These are phyloP conservation scores for Illadopsis cleaveri DNA, from an alignment of 2,113 vertebrate species.

Conservation along the genomic window DNA sequence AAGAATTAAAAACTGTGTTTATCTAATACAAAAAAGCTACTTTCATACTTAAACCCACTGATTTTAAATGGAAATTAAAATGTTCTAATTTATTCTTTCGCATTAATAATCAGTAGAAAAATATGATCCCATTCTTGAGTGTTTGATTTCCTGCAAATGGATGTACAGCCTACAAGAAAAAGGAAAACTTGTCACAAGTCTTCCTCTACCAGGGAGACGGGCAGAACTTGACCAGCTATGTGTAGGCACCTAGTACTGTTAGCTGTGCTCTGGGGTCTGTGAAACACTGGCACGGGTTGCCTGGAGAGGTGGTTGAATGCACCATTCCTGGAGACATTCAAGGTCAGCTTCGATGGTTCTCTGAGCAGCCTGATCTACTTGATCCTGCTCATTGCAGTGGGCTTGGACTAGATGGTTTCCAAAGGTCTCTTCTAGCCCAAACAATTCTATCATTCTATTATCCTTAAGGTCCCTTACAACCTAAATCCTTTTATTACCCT, in stretches of 20 bases:
- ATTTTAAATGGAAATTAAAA: neutral
- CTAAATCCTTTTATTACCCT: neutral
- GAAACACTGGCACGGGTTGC: neutral
- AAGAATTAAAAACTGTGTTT: neutral
- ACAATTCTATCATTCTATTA: neutral
- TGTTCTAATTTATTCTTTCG: neutral
- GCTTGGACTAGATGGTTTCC: neutral
- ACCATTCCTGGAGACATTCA: neutral
- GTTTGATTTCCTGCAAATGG: accelerated
- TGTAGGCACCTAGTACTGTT: neutral
- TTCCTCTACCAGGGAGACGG: accelerated
- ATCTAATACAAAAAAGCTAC: neutral
- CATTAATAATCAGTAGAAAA: neutral
- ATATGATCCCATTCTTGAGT: neutral
- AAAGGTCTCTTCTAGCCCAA: neutral
- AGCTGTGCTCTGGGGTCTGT: neutral
- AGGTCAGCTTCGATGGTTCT: neutral
- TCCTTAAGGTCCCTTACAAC: neutral
- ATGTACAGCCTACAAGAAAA: neutral
- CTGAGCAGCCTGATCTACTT: neutral
- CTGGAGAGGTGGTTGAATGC: neutral
- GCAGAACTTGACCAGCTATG: neutral
- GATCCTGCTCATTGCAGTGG: neutral
- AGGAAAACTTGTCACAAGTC: neutral
- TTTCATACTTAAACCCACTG: neutral